Evolutionary conservation across 2,888 invertebrate species (phyloP).

Genomic region (Dryadula phaetusa): DNA sequence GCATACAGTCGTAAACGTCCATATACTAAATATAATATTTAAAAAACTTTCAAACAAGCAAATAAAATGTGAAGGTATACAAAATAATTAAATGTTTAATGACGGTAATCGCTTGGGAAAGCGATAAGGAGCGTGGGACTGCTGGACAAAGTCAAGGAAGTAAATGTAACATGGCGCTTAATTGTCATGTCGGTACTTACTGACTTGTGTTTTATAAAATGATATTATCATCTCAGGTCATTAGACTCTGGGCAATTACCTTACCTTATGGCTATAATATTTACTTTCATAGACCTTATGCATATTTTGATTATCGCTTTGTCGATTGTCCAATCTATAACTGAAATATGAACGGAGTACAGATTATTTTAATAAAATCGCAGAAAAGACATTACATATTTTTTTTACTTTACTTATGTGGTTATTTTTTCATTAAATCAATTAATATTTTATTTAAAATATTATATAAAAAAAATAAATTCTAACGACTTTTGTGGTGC

Average conservation of each 20-base stretch:
- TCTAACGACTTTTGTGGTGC: too few species aligned
- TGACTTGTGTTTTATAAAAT: slow-evolving; percentile 27
- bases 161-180: slow-evolving; percentile 36
- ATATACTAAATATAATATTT: not conserved
- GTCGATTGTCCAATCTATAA: too few species aligned
- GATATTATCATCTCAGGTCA: slow-evolving; percentile 25
- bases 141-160: slow-evolving; percentile 45
- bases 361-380: too few species aligned
- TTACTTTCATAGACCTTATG: too few species aligned
- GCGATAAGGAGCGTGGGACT: slow-evolving; percentile 49
- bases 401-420: too few species aligned
- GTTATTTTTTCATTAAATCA: too few species aligned
- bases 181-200: slow-evolving; percentile 29
- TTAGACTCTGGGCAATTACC: slow-evolving; percentile 15
- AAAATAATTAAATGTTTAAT: slow-evolving; percentile 40
- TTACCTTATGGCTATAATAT: not conserved
- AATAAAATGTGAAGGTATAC: not conserved
- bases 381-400: too few species aligned
- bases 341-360: too few species aligned
- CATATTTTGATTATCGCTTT: too few species aligned
- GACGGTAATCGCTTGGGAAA: slow-evolving; percentile 47
- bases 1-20: too few species aligned
- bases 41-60: not conserved
- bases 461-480: too few species aligned
- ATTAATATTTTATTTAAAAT: too few species aligned